Percentiles rank a stretch among this genome's conserved stretches.
These are phyloP conservation scores for Leucania comma DNA, from an alignment of 2,888 invertebrate genomes.

Conservation along the genomic window DNA sequence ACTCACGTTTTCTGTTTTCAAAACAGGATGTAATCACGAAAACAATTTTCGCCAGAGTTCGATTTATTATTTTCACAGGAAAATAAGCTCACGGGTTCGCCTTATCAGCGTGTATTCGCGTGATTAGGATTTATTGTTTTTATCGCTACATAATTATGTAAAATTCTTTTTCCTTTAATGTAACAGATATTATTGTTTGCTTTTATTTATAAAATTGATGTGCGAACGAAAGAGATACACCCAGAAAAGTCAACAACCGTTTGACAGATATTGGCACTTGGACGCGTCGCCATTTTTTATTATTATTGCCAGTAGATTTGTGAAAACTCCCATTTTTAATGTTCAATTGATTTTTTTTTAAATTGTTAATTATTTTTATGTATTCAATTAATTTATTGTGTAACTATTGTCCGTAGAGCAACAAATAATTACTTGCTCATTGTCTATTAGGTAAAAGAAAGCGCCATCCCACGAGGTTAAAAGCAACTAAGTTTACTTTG, in stretches of 20 bases:
- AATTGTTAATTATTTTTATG: too few relatives aligned
- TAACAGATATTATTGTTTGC: conserved; percentile 24
- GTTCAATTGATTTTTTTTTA: neutral
- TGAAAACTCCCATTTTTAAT: conserved; percentile 39
- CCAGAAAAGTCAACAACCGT: conserved; percentile 86
- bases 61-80: conserved; percentile 52
- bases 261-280: conserved; percentile 77
- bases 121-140: conserved; percentile 33
- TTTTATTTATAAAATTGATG: conserved; percentile 50
- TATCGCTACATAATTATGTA: conserved; percentile 42
- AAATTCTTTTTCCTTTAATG: conserved; percentile 28
- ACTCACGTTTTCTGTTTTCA: conserved; percentile 62
- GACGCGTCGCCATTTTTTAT: conserved; percentile 76
- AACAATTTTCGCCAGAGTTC: conserved; percentile 70
- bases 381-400: neutral
- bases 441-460: neutral
- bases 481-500: neutral
- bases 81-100: conserved; percentile 39
- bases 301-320: conserved; percentile 60
- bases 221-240: conserved; percentile 67
- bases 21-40: conserved; percentile 75
- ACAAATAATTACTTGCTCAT: too few relatives aligned
- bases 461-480: conserved; percentile 13
- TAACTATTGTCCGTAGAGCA: neutral
- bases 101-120: conserved; percentile 30